Base-by-base conservation (phyloP, 2,113 vertebrate species). In the Microcebus lehilahytsara region DNA sequence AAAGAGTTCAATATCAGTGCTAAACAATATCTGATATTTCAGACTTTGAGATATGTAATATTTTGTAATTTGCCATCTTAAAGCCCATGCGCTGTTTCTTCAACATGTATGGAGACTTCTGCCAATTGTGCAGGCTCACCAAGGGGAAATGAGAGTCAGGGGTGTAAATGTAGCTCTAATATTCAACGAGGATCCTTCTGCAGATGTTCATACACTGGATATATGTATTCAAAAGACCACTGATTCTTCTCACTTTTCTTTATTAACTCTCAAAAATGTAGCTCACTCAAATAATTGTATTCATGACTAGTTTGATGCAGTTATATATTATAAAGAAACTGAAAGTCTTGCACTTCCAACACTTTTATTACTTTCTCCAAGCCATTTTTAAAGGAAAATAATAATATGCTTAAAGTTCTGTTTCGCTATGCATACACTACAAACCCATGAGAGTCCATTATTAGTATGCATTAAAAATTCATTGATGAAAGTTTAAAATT, bases 311-410 rank as follows among this genome's bases (percentile, higher is more conserved):
- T 67, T 93, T 56, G 32, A 78, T 92, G 58, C 34, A 64, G 40
- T 53, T 95, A n/a, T 34, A 51, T 67, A 67, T 92, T 91, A 83
- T 74, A 80, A 84, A 79, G 93, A 66, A 91, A 80, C 51, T 22
- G 46, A 93, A 97, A 97, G 96, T 85, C 92, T 97, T 96, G 71
- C 89, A 83, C 96, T 97, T 94, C 89, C 84, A 98, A 97, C 25
- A 97, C 93, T 95, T 98, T 98, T 75, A 95, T 97, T 96, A 96
- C 86, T 98, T 98, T 98, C 96, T 77, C 95, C 81, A 97, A 97
- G 85, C 42, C 83, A 96, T 92, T 98, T 97, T 64, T 94, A 98
- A 97, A 97, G 86, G 12, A 88, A 98, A 98, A 98, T 93, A 98
- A 98, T 91, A 95, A 96, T 5, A 56, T 75, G 85, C 94, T 91